Evolutionary conservation across 2,113 vertebrate species (phyloP), one percentile per base, ranked within the genome.

Genomic region (Ceyx cyanopectus): DNA sequence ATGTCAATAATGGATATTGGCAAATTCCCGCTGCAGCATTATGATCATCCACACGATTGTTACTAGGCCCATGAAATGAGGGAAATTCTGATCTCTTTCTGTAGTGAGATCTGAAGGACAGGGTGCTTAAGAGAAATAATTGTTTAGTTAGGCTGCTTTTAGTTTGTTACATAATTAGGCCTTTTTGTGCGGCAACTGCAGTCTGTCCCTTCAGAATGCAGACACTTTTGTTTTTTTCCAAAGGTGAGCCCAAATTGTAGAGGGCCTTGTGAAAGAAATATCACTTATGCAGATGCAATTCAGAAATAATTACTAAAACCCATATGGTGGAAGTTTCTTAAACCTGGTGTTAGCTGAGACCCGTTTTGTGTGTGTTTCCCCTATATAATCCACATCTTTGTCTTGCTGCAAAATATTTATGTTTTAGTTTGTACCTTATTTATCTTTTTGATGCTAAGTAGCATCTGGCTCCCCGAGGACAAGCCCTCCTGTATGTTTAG

Each of bases 1-100:
- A 34, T 18, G 67, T 88, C 93, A 82, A 8, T 54, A 92, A 88
- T 94, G 89, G 75, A 93, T 96, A 97, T 94, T 62, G 87, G 93
- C 94, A 86, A 95, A 94, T 73, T 95, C 86, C 74, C 85, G 12
- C 62, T 82, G 79, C 77, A 94, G 89, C 81, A 22, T 69, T 86
- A 67, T 80, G 73, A 91, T 89, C 83, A 45, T 89, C 51, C 81
- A 58, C 43, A 7, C 85, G 91, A 92, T 95, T 93, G 94, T 97
- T 96, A 73, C 88, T 95, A 84, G 94, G 92, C 91, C 94, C 92
- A 48, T 70, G 90, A 94, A 96, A 95, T 94, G 90, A 83, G 66
- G 75, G 82, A 95, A 97, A 92, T 92, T 83, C 34, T 76, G 92
- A 93, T 85, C 29, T 57, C 96, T 94, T 83, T 83, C 61, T 80